Percentiles rank a stretch among this genome's conserved stretches.
Conservation (phyloP, 2,888 invertebrate genomes). For the Chelonus formosanus region DNA sequence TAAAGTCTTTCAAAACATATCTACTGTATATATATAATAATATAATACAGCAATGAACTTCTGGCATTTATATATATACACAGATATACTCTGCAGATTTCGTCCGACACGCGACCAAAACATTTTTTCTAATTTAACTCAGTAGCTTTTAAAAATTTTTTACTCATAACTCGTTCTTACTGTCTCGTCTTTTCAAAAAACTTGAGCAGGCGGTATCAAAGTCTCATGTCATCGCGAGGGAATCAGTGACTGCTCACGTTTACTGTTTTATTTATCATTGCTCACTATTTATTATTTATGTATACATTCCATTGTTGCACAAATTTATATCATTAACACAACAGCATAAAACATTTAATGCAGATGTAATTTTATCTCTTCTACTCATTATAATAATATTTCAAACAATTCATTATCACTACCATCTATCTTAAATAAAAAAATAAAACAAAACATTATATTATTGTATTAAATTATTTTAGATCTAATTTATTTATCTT, state of each 20-base stretch:
- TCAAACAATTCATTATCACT: no score
- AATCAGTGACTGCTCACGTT: slow-evolving; percentile 37
- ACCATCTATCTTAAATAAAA: no score
- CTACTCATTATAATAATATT: no score
- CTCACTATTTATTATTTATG: no score
- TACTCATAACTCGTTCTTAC: slow-evolving; percentile 16
- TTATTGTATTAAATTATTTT: no score
- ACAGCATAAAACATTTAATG: no score
- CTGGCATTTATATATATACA: slow-evolving; percentile 31
- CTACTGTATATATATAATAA: slow-evolving; percentile 26
- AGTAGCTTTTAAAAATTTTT: slow-evolving; percentile 15
- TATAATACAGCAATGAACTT: neutral
- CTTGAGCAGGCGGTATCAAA: slow-evolving; percentile 37
- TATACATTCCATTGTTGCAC: no score
- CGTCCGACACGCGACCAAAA: slow-evolving; percentile 34
- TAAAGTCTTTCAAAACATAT: neutral
- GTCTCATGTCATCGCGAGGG: slow-evolving; percentile 38
- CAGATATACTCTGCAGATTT: slow-evolving; percentile 33
- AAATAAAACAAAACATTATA: no score
- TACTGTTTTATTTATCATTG: slow-evolving; percentile 15
- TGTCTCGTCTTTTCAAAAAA: slow-evolving; percentile 33
- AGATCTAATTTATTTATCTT: no score
- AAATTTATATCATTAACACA: no score
- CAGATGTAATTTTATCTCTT: no score
- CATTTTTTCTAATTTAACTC: slow-evolving; percentile 11